These are phyloP conservation scores for Spodoptera litura DNA, from an alignment of 1,140 invertebrate genomes.

Conservation along the genomic window DNA sequence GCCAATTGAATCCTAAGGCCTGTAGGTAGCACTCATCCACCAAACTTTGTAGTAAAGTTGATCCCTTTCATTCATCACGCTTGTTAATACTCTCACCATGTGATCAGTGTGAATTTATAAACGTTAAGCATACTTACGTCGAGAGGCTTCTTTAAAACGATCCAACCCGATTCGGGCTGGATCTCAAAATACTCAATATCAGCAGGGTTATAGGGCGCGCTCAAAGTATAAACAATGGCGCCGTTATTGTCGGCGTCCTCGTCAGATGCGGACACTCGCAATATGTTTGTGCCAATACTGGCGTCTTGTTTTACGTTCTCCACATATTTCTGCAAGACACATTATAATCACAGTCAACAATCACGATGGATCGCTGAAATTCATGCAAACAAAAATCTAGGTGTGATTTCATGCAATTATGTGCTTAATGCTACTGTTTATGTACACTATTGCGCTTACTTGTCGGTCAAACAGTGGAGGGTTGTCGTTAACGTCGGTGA, in stretches of 20 bases:
- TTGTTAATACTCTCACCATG: constrained; percentile 67
- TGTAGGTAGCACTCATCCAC: constrained; percentile 86
- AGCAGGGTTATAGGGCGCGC: constrained; percentile 93
- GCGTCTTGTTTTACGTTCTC: constrained; percentile 99
- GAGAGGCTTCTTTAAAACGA: constrained; percentile 96
- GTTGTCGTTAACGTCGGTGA: constrained; percentile 97
- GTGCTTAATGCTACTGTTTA: constrained; percentile 54
- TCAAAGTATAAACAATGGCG: constrained; percentile 96
- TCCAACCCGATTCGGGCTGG: constrained; percentile 98
- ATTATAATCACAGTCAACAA: constrained; percentile 51
- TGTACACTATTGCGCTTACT: constrained; percentile 86
- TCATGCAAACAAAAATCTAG: constrained; percentile 55
- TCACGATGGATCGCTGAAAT: constrained; percentile 38
- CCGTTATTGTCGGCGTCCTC: constrained; percentile 98
- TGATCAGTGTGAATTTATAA: constrained; percentile 39
- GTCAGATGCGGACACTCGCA: constrained; percentile 97
- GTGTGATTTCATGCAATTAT: constrained; percentile 62
- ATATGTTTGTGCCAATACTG: constrained; percentile 97
- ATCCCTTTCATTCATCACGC: constrained; percentile 82
- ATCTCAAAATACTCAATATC: constrained; percentile 98
- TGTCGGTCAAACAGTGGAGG: constrained; percentile 97
- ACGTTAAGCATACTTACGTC: constrained; percentile 92
- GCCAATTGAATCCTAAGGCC: constrained; percentile 86
- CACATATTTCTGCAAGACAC: constrained; percentile 94
- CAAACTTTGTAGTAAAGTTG: constrained; percentile 84